A percentile compares a stretch with the other conserved stretches of the same genome.
phyloP scores from a whole-genome alignment of 2,113 vertebrate genomes.

The Pleuronectes platessa region DNA sequence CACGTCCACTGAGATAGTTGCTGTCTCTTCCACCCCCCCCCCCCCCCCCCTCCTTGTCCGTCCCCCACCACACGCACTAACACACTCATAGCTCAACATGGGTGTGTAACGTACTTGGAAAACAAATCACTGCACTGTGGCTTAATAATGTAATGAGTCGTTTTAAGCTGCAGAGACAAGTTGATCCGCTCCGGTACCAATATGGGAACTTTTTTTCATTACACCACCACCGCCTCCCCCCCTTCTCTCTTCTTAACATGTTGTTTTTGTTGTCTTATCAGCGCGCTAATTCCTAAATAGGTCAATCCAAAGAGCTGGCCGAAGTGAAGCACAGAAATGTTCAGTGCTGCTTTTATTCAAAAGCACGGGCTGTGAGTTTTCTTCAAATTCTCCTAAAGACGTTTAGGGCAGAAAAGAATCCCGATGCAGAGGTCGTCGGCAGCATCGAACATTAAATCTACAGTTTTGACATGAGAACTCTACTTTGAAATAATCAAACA shows the following conservation, averaged over 20 bases:
- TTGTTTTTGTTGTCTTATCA: slow-evolving; percentile 67
- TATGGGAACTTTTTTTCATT: slow-evolving; percentile 73
- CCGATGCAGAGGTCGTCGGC: background rate
- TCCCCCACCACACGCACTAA: background rate
- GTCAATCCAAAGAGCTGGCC: slow-evolving; percentile 58
- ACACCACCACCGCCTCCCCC: slow-evolving; percentile 33
- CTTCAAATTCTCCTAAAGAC: background rate
- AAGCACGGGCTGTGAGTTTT: background rate
- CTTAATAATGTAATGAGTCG: slow-evolving; percentile 74
- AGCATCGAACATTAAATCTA: background rate
- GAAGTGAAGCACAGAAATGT: slow-evolving; percentile 18
- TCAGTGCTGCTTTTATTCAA: background rate
- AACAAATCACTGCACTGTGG: slow-evolving; percentile 72
- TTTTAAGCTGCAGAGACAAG: slow-evolving; percentile 75
- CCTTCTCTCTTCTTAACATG: slow-evolving; percentile 36
- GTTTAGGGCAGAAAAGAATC: background rate
- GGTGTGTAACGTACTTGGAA: slow-evolving; percentile 59
- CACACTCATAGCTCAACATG: slow-evolving; percentile 25
- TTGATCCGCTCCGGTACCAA: slow-evolving; percentile 76
- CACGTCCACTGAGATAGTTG: slow-evolving; percentile 60
- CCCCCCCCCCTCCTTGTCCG: background rate
- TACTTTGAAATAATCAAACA: slow-evolving; percentile 41
- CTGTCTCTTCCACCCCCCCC: background rate
- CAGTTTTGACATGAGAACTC: background rate
- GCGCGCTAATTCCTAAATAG: slow-evolving; percentile 66